phyloP scores from a whole-genome alignment of 2,888 invertebrate species.

The Leptinotarsa peninsularis region DNA sequence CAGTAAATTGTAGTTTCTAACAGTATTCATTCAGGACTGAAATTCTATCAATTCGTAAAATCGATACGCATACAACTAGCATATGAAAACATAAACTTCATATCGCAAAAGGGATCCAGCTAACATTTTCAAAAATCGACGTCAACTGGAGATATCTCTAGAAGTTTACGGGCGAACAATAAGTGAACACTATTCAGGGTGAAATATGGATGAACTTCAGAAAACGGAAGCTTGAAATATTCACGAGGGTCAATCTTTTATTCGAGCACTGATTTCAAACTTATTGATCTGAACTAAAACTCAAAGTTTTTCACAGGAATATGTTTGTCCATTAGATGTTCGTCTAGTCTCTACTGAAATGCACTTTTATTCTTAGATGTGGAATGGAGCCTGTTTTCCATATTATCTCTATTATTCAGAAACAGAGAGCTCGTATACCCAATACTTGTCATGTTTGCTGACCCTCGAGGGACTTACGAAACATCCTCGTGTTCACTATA shows the following conservation, averaged over 20 bases:
- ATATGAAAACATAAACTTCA: no score
- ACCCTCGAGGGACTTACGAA: conserved; percentile 1
- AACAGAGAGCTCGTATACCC: not conserved
- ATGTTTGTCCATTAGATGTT: conserved; percentile 17
- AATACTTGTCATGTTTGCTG: conserved; percentile 6
- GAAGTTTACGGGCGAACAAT: not conserved
- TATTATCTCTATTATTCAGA: conserved; percentile 31
- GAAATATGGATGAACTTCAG: not conserved
- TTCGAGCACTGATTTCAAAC: not conserved
- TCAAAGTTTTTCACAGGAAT: conserved; percentile 5
- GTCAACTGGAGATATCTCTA: not conserved
- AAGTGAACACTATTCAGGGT: not conserved
- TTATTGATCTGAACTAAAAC: not conserved
- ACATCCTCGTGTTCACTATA: conserved; percentile 8
- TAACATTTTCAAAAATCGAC: not conserved
- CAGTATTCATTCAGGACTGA: no score
- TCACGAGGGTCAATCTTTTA: not conserved
- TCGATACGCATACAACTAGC: no score
- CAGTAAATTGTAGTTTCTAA: no score
- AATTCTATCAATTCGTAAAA: no score
- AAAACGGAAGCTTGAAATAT: not conserved
- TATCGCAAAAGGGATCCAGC: no score
- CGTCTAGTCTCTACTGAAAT: conserved; percentile 5
- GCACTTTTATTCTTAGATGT: conserved; percentile 13
- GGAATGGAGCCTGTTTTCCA: conserved; percentile 25